These are phyloP conservation scores for Antitype chi DNA, from an alignment of 2,888 invertebrate species.

Conservation along the genomic window DNA sequence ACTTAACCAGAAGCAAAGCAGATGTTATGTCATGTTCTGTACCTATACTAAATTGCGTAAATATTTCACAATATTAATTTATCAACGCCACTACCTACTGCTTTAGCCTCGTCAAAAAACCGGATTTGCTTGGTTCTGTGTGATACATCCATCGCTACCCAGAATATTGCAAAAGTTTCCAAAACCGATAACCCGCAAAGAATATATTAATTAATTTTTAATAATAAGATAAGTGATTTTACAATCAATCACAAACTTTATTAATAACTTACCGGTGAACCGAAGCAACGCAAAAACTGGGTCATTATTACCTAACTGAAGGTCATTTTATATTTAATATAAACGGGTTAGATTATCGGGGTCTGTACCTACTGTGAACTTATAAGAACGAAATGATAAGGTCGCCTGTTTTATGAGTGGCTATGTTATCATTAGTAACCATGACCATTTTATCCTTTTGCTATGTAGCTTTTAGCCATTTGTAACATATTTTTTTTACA, in stretches of 20 bases:
- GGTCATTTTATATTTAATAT: conserved; percentile 2
- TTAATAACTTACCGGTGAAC: conserved; percentile 20
- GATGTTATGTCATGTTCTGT: no score
- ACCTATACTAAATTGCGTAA: background rate
- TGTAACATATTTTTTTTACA: no score
- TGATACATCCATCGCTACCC: background rate
- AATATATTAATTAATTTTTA: conserved; percentile 15
- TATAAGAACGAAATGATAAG: background rate
- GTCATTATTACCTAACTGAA: conserved; percentile 32
- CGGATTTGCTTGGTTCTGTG: background rate
- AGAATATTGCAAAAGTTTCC: background rate
- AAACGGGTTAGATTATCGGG: conserved; percentile 36
- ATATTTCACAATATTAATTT: conserved; percentile 16
- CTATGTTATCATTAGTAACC: no score
- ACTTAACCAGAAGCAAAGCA: no score
- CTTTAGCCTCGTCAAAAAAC: background rate
- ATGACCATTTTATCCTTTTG: no score
- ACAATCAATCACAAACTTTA: conserved; percentile 11
- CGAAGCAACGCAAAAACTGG: conserved; percentile 25
- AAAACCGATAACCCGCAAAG: conserved; percentile 15
- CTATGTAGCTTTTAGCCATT: no score
- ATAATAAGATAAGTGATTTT: background rate
- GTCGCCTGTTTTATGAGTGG: no score
- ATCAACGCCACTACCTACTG: background rate
- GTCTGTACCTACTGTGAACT: conserved; percentile 15